These are phyloP conservation scores for Platycnemis pennipes DNA, from an alignment of 2,888 invertebrate species.

Conservation along the genomic window DNA sequence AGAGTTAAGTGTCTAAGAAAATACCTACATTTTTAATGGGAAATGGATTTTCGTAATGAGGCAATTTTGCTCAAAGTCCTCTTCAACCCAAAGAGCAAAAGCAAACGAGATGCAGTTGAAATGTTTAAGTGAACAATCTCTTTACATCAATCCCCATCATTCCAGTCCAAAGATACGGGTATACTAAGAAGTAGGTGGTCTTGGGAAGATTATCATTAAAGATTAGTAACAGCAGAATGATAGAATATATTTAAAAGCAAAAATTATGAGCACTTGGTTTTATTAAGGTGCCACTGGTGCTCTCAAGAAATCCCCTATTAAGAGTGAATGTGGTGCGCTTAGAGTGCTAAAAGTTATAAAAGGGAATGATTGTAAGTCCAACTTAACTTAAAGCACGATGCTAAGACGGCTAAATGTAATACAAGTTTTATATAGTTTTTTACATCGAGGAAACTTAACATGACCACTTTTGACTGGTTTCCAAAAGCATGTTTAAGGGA, in stretches of 20 bases:
- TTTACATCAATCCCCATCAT: slow-evolving; percentile 68
- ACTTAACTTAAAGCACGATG: slow-evolving; percentile 53
- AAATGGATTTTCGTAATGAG: slow-evolving; percentile 61
- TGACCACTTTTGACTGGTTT: slow-evolving; percentile 8
- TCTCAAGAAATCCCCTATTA: slow-evolving; percentile 55
- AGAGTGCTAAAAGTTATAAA: slow-evolving; percentile 42
- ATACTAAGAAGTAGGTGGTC: slow-evolving; percentile 68
- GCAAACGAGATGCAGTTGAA: slow-evolving; percentile 50
- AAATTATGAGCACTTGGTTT: slow-evolving; percentile 55
- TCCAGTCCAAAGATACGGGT: slow-evolving; percentile 69
- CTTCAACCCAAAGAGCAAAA: slow-evolving; percentile 57
- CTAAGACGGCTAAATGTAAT: slow-evolving; percentile 56
- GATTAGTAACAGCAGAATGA: slow-evolving; percentile 65
- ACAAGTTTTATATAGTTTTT: slow-evolving; percentile 66
- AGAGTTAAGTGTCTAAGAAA: slow-evolving; percentile 5
- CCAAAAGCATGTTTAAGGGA: slow-evolving; percentile 26
- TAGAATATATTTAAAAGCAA: slow-evolving; percentile 62
- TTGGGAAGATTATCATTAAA: slow-evolving; percentile 64
- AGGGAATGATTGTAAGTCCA: slow-evolving; percentile 61
- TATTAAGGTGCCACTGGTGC: slow-evolving; percentile 65
- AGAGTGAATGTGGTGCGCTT: slow-evolving; percentile 67
- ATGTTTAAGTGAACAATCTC: slow-evolving; percentile 41
- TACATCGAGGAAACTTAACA: slow-evolving; percentile 51
- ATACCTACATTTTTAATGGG: slow-evolving; percentile 48
- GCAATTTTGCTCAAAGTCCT: slow-evolving; percentile 64